Conservation (phyloP, 2,797 vertebrate genomes). For the Pelochelys cantorii region DNA sequence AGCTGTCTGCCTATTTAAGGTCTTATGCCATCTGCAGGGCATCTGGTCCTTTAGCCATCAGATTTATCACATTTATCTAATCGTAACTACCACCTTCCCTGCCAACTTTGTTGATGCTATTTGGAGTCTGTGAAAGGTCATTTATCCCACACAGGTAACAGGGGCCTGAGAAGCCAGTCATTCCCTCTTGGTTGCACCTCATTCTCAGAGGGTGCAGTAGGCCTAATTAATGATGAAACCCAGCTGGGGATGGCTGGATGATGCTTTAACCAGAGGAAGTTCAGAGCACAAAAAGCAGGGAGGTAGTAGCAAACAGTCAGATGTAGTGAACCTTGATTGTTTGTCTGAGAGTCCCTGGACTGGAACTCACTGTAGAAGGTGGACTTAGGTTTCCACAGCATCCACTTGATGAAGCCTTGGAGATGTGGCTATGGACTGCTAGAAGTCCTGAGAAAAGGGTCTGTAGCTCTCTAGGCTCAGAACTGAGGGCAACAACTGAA, state of each 20-base stretch:
- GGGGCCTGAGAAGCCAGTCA: not conserved
- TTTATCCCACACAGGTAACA: not conserved
- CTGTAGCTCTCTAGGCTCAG: not conserved
- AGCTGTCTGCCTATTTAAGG: not conserved
- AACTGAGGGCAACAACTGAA: not conserved
- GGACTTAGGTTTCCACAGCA: not conserved
- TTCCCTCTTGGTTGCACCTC: not conserved
- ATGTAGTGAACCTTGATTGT: not conserved
- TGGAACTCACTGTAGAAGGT: not conserved
- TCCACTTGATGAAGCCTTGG: not conserved
- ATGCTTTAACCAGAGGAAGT: not conserved
- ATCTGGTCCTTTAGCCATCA: not conserved
- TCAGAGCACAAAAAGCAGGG: not conserved
- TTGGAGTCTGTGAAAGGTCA: not conserved
- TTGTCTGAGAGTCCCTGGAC: not conserved
- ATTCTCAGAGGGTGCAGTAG: not conserved
- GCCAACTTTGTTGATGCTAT: rapidly evolving
- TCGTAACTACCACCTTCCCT: rapidly evolving
- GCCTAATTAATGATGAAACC: not conserved
- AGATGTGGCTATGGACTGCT: not conserved
- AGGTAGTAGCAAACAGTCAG: not conserved
- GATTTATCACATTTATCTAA: not conserved
- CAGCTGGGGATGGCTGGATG: not conserved
- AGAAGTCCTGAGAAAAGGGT: not conserved
- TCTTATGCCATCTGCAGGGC: rapidly evolving